phyloP scores from a whole-genome alignment of 30 jellyfish, hydroid and myxozoan genomes.

The Nemopilema nomurai region DNA sequence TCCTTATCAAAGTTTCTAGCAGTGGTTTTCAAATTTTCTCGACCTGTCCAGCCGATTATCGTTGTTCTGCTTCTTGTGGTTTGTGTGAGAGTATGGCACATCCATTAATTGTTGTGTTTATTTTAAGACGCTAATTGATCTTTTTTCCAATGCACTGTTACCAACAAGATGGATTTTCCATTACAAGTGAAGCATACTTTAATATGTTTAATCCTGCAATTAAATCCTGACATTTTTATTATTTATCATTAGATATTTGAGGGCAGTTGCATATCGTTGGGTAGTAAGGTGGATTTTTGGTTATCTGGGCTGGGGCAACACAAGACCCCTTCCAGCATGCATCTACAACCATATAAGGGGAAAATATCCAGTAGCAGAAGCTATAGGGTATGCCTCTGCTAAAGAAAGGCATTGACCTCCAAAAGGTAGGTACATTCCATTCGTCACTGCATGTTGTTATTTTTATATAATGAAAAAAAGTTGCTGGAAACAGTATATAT shows the following conservation, averaged over 20 bases:
- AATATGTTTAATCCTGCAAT: slow-evolving; percentile 15
- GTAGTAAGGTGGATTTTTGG: slow-evolving; percentile 26
- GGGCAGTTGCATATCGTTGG: slow-evolving; percentile 31
- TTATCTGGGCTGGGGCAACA: slow-evolving; percentile 35
- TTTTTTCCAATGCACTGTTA: slow-evolving; percentile 4
- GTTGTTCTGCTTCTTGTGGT: too few relatives aligned
- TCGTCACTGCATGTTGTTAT: slow-evolving; percentile 13
- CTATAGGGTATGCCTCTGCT: slow-evolving; percentile 35
- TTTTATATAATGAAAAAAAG: not conserved
- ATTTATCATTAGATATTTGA: slow-evolving; percentile 4
- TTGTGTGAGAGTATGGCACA: too few relatives aligned
- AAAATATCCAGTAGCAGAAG: slow-evolving; percentile 7
- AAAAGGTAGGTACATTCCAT: slow-evolving; percentile 13
- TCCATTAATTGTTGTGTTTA: too few relatives aligned
- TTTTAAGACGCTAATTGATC: slow-evolving; percentile 1
- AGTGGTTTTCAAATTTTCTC: too few relatives aligned
- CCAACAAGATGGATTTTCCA: slow-evolving; percentile 8
- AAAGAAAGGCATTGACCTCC: slow-evolving; percentile 23
- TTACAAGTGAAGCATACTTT: slow-evolving; percentile 1
- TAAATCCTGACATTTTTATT: not conserved
- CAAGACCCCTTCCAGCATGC: slow-evolving; percentile 47
- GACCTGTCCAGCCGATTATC: too few relatives aligned
- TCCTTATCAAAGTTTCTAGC: too few relatives aligned
- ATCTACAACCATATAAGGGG: slow-evolving; percentile 21
- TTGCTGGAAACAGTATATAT: not conserved